Evolutionary conservation across 1,140 invertebrate species (phyloP).

Genomic region (Papilio xuthus): DNA sequence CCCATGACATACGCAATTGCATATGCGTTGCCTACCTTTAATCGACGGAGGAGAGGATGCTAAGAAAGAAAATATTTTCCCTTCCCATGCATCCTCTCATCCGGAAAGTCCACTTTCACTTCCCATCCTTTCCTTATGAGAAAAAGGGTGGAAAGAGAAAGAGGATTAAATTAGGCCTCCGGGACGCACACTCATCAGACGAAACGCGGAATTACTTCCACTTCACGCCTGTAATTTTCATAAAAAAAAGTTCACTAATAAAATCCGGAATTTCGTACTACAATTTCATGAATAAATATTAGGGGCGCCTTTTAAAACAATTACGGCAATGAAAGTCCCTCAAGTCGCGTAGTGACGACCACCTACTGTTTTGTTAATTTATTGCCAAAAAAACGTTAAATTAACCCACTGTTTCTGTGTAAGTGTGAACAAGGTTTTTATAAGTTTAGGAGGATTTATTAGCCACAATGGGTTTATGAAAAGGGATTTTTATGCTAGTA

Average conservation of each 20-base stretch:
- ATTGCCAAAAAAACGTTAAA: not conserved
- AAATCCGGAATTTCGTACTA: not conserved
- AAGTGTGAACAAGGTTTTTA: slow-evolving; percentile 14
- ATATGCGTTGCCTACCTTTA: too few relatives aligned
- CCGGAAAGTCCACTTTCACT: too few relatives aligned
- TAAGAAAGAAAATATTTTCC: too few relatives aligned
- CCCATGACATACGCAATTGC: too few relatives aligned
- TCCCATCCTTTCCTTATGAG: too few relatives aligned
- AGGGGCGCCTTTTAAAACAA: slow-evolving; percentile 1
- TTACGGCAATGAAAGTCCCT: slow-evolving; percentile 13
- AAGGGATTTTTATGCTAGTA: not conserved
- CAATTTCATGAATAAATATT: slow-evolving; percentile 1
- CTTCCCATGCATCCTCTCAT: too few relatives aligned
- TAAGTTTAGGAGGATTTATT: slow-evolving; percentile 5
- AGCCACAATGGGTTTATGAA: slow-evolving; percentile 3
- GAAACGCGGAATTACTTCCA: too few relatives aligned
- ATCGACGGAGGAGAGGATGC: too few relatives aligned
- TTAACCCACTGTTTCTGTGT: not conserved
- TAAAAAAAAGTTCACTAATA: not conserved
- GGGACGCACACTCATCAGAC: too few relatives aligned
- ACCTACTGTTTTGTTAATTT: slow-evolving; percentile 1
- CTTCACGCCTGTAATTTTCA: not conserved
- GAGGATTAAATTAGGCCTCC: too few relatives aligned
- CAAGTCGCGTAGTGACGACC: not conserved
- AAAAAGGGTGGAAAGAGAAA: too few relatives aligned